Base-by-base conservation (phyloP, 2,888 invertebrate species). In the Geophilus truncorum region DNA sequence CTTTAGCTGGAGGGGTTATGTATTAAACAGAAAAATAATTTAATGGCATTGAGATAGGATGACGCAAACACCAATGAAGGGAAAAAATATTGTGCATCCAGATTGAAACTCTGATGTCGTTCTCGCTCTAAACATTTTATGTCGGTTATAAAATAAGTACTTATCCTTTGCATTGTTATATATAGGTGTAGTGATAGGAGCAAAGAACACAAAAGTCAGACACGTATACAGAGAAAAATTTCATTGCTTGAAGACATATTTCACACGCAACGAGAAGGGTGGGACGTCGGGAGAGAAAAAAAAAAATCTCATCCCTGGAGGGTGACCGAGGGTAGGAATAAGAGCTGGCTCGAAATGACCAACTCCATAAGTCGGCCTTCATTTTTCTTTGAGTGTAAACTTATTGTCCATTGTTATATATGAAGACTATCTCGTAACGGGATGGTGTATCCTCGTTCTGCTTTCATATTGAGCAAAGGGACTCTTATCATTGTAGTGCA, bases 91-190 rank as follows among this genome's bases (percentile, higher is more conserved):
- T 62, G 62, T 25, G 62, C 62, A 62, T 62, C 23, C 28, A 62
- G 62, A 62, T 62, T 62, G 62, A 62, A 62, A 62, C 62, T 57
- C 57, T 25, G 62, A 62, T 62, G 23, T 28, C 62, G 62, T 62
- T 62, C 62, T 62, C 62, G 28, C 23, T 62, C 25, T 62, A 62
- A 62, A 62, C 62, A 62, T 62, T 62, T 62, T 62, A 62, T 62
- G 62, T 62, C 62, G 62, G 62, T 62, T 62, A 62, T 62, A 62
- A 62, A 62, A 62, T 62, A 25, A 15, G 62, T 62, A 62, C 62
- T 62, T 62, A 62, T 62, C 62, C 62, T 62, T 62, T 62, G 62
- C 62, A 62, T 62, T 62, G 62, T 62, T 62, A 62, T 62, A 62
- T 62, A 62, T 62, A 62, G 62, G 62, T 62, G 28, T 62, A 62